Conservation (phyloP, 2,888 invertebrate genomes). For the Tetanocera ferruginea region DNA sequence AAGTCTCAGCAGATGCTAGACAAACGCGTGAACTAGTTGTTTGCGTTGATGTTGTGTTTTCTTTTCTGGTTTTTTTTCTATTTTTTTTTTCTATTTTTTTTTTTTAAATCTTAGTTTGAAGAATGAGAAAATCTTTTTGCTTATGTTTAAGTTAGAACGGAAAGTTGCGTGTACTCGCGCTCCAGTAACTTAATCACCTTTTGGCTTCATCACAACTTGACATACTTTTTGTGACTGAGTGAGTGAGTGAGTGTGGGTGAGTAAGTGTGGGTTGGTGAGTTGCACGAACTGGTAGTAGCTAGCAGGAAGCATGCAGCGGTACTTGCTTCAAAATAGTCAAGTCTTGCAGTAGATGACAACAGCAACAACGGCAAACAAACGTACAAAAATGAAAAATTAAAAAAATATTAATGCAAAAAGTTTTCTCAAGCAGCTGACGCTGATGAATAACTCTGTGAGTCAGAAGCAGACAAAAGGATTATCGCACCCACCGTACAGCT, state of each 20-base stretch:
- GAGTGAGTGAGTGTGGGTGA: background rate
- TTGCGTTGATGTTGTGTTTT: too few relatives aligned
- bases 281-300: background rate
- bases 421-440: slow-evolving; percentile 13
- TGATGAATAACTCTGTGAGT: slow-evolving; percentile 16
- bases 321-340: background rate
- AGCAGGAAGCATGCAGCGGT: background rate
- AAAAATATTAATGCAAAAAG: background rate
- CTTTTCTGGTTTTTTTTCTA: too few relatives aligned
- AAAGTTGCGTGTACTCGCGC: background rate
- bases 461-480: slow-evolving; percentile 12
- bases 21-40: too few relatives aligned
- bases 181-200: slow-evolving; percentile 17
- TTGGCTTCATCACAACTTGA: slow-evolving; percentile 13
- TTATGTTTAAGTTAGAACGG: too few relatives aligned
- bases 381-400: background rate
- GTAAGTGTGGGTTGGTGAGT: background rate
- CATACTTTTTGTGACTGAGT: background rate
- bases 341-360: too few relatives aligned
- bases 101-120: background rate
- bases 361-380: too few relatives aligned
- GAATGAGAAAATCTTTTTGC: too few relatives aligned
- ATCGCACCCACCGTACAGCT: background rate
- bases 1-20: too few relatives aligned
- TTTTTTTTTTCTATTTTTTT: background rate